phyloP scores from a whole-genome alignment of 2,113 vertebrate species.

The Calypte anna region DNA sequence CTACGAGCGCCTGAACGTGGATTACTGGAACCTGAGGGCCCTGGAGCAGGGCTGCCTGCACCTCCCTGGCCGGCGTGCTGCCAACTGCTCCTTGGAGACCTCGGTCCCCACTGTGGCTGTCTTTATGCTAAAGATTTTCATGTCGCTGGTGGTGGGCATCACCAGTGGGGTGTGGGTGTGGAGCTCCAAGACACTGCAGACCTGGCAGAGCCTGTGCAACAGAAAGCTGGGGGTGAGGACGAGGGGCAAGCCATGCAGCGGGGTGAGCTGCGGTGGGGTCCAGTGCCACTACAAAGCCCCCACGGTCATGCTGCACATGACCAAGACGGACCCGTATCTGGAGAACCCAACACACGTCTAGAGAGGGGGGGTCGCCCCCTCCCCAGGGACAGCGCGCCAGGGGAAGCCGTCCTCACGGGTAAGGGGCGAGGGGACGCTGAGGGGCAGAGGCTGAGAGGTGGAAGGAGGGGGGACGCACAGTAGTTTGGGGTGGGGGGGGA shows the following conservation, averaged over 20 bases:
- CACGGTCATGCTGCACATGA: conserved; percentile 89
- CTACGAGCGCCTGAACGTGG: conserved; percentile 94
- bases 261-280: conserved; percentile 84
- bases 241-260: conserved; percentile 87
- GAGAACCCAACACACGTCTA: conserved; percentile 93
- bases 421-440: background rate
- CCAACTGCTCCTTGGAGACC: conserved; percentile 87
- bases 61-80: conserved; percentile 74
- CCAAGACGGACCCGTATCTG: conserved; percentile 91
- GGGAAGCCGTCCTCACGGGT: background rate
- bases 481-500: background rate
- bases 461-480: background rate
- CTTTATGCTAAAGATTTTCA: conserved; percentile 99
- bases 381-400: background rate
- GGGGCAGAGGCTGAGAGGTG: background rate
- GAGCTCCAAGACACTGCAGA: conserved; percentile 99
- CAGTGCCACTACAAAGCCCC: conserved; percentile 95
- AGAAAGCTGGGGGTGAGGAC: conserved; percentile 88
- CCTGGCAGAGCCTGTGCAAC: conserved; percentile 95
- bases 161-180: conserved; percentile 99
- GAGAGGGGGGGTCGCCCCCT: background rate
- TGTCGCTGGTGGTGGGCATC: conserved; percentile 98
- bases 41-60: conserved; percentile 81
- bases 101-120: conserved; percentile 94
- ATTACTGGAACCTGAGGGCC: conserved; percentile 91